These are phyloP conservation scores for Pinna nobilis DNA, from an alignment of 1,140 invertebrate species.

Conservation along the genomic window DNA sequence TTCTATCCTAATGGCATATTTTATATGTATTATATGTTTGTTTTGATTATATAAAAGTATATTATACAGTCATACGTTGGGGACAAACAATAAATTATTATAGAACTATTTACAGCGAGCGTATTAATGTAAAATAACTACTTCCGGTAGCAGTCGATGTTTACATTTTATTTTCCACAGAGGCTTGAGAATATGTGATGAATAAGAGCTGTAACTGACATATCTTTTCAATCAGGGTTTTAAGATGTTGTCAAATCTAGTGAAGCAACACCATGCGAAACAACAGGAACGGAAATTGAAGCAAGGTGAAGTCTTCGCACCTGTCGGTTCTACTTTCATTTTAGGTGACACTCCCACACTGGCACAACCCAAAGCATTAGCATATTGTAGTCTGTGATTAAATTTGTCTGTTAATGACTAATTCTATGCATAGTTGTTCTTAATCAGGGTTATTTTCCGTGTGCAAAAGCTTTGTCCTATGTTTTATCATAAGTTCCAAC, in stretches of 20 bases:
- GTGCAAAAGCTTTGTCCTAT: too few relatives aligned
- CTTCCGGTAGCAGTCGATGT: too few relatives aligned
- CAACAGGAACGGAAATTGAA: constrained; percentile 86
- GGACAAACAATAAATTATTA: constrained; percentile 6
- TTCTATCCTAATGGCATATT: not conserved
- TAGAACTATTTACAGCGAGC: too few relatives aligned
- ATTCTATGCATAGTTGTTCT: not conserved
- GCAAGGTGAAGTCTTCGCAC: constrained; percentile 81
- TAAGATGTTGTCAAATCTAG: constrained; percentile 89
- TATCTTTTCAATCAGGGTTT: too few relatives aligned
- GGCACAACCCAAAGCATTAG: not conserved
- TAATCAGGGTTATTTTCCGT: not conserved
- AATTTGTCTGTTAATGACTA: not conserved
- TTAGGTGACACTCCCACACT: not conserved
- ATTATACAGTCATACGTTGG: not conserved
- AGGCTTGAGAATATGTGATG: not conserved
- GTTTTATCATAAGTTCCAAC: too few relatives aligned
- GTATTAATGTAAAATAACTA: too few relatives aligned
- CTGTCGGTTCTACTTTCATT: not conserved
- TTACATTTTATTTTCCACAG: constrained; percentile 4
- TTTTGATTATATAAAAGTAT: not conserved
- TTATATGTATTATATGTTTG: not conserved
- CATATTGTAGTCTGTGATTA: not conserved
- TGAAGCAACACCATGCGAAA: constrained; percentile 90
- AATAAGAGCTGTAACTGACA: too few relatives aligned